Evolutionary conservation across 2,113 vertebrate genomes (phyloP), one percentile per base, ranked within the genome.

Genomic region (Panthera uncia): DNA sequence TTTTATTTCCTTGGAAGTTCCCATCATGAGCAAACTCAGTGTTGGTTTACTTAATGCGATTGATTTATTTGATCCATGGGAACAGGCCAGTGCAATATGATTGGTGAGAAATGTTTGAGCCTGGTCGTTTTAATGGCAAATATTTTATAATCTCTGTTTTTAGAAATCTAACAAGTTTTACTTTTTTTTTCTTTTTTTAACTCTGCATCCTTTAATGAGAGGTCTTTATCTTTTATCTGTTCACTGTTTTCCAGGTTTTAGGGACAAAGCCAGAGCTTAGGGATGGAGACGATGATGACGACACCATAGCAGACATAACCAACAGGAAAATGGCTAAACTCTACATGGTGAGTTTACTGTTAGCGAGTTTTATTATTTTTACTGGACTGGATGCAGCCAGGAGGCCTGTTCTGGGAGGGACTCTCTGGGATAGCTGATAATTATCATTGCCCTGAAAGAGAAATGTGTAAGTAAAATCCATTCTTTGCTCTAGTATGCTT

Each of bases 321-420:
- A 99, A 99, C 98, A 99, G 99, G 98, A 99, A 98, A 98, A 99
- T 99, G 33, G 99, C 99, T 29, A 99, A 99, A 97, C 98, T 99
- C 0, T 99, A 99, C 68, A 99, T 99, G 99, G 99, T 99, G 98
- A 98, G 98, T 91, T 2, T 4, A 12, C 21, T 27, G 4, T 10
- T 2, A 27, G 15, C 0, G 3, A 9, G n/a, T n/a, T 14, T 18
- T 48, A 1, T 68, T 52, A 6, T n/a, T 81, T 65, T 73, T 29
- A 18, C 38, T 25, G 41, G 23, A 3, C 50, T 18, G n/a, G 25
- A 13, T 33, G 50, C 2, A 29, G 19, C 11, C 13, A 5, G 11
- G 23, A n/a, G 41, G 4, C 7, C 33, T 23, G 11, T 27, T 0
- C 3, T 11, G 19, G 45, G 5, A 27, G 86, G 23, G 16, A 45